Evolutionary conservation across 2,888 invertebrate species (phyloP), one percentile per base, ranked within the genome.

Genomic region (Dryomyza anilis): DNA sequence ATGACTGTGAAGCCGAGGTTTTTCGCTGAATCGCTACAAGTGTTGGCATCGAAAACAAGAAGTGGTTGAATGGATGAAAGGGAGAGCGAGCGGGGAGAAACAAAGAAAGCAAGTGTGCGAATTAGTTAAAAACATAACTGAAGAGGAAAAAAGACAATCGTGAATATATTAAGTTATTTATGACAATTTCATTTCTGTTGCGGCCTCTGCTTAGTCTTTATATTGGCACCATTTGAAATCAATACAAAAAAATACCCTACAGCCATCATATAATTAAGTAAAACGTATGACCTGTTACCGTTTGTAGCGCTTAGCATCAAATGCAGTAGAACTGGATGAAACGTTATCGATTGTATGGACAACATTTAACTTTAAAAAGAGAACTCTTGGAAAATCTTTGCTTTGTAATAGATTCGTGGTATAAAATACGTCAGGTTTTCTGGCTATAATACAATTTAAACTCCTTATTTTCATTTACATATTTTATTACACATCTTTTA

Each of bases 1-100:
- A 99, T 89, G 72, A 98, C 94, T 59, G 96, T 95, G 85, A 98
- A 98, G 68, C 98, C 95, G 77, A 93, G 87, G 72, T 94, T 81
- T 74, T 83, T 83, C 21, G 84, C 81, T 69, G 82, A 79, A 74
- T 83, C 83, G 73, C 83, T 83, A 71, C 63, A 72, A 71, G 21
- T 59, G 50, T 8, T 30, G 39, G 56, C 50, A 55, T 29, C 33
- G 36, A 55, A 21, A 52, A 27, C 6, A 52, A n/a, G 25, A 25
- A 2, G 52, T 14, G 14, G 25, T n/a, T 25, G 10, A 50, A 25
- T 12, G 25, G 23, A 50, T 16, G 39, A 39, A 39, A 39, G 25
- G 23, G 8, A 30, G 19, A 53, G 21, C 1, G 4, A 29, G 52
- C 25, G 25, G 12, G 19, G 45, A 59, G 23, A 48, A 33, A n/a